Conservation (phyloP, 2,113 vertebrate genomes). For the Nibea albiflora region DNA sequence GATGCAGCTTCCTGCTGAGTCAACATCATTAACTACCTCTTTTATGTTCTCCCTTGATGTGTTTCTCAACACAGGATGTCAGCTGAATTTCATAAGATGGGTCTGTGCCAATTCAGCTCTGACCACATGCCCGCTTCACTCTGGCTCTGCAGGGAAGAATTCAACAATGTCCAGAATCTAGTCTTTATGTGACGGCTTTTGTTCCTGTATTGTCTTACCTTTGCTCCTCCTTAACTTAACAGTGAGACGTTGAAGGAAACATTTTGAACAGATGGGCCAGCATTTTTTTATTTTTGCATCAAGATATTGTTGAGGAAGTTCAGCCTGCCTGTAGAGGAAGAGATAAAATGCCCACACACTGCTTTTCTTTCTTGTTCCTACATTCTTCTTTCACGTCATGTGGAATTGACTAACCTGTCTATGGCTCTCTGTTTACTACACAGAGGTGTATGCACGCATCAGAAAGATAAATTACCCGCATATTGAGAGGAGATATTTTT, state of each 20-base stretch:
- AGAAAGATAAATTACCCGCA: conserved; percentile 50
- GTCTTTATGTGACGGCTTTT: conserved; percentile 38
- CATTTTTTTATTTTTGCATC: background rate
- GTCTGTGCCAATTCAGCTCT: conserved; percentile 26
- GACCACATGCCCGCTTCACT: conserved; percentile 22
- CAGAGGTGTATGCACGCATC: conserved; percentile 41
- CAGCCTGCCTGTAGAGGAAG: conserved; percentile 11
- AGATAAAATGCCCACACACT: conserved; percentile 22
- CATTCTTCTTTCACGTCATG: background rate
- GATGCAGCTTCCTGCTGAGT: conserved; percentile 58
- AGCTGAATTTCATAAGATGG: conserved; percentile 33
- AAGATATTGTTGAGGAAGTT: conserved; percentile 30
- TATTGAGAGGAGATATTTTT: conserved; percentile 39
- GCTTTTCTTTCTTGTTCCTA: background rate
- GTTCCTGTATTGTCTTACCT: background rate
- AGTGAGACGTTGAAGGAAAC: background rate
- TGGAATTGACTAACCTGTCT: background rate
- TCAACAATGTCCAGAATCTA: conserved; percentile 33
- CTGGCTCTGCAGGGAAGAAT: conserved; percentile 2
- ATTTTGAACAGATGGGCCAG: background rate
- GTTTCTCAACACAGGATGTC: conserved; percentile 59
- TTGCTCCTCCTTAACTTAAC: background rate
- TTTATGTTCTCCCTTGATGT: background rate
- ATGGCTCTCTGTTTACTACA: conserved; percentile 31
- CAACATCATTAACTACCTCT: conserved; percentile 52